Evolutionary conservation across 2,888 invertebrate species (phyloP), one percentile per base, ranked within the genome.

Genomic region (Cephus pygmeus): DNA sequence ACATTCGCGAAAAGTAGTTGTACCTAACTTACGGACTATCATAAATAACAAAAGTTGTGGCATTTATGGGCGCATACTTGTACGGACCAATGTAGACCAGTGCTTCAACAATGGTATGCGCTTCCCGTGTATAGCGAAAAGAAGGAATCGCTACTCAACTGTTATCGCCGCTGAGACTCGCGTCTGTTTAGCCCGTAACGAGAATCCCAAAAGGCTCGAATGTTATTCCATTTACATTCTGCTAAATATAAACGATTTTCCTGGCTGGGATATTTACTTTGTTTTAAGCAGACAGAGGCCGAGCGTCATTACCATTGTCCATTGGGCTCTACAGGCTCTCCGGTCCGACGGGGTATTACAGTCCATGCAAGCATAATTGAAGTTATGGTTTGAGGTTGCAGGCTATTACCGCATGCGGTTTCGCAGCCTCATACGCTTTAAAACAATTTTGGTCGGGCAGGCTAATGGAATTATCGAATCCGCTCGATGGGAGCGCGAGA

Each of bases 31-130:
- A 88, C 84, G 84, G 75, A 79, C 79, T 80, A 77, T 82, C 82
- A 83, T 89, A 88, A 89, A 89, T 89, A 88, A 89, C 84, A 82
- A 86, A 88, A 88, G 83, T 88, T 88, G 85, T 86, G 85, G 85
- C 88, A 84, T 87, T 88, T 88, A 88, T 88, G 86, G 85, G 83
- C 82, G 86, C 87, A 85, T 87, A 86, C 85, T 84, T 87, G 84
- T 79, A 73, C 56, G 80, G 83, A 85, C 85, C 83, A 84, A 85
- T 83, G 83, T 77, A 81, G 78, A 81, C 79, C 79, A 77, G 78
- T 73, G 69, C 77, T 69, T 75, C 76, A 74, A 74, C 30, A 30
- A 31, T 69, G 75, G 76, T 75, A 69, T 74, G 71, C 77, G 75
- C 76, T 73, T 73, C 56, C 23, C 9, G 23, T 9, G 56, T 23